Base-by-base conservation (phyloP, 2,888 invertebrate genomes). In the Noctua pronuba region DNA sequence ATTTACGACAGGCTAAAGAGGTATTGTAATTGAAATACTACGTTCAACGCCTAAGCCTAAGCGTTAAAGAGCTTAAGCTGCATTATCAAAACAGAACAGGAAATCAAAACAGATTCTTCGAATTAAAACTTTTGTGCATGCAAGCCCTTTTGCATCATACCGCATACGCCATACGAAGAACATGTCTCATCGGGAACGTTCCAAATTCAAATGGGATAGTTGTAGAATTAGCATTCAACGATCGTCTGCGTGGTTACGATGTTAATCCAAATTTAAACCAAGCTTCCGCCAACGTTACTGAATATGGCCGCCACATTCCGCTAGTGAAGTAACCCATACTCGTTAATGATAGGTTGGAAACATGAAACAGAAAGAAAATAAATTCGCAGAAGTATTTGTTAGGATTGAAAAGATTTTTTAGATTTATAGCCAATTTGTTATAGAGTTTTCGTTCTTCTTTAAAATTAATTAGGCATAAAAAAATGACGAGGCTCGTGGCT, bases 231-330 rank as follows among this genome's bases (percentile, higher is more conserved):
- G 90, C 92, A 94, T 94, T 93, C 93, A 86, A 86, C 84, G 81
- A 89, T 90, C 91, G 92, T 91, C 87, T 89, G 88, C 88, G 81
- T 89, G 88, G 90, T 90, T 90, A 88, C 90, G 90, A 92, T 91
- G 92, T 89, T 92, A 92, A 92, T 92, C 93, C 94, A 93, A 94
- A 94, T 92, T 93, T 93, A 93, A 90, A 92, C 89, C 85, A 72
- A 82, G 90, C 93, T 93, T 94, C 94, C 94, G 93, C 83, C 85
- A 88, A 79, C 85, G 90, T 91, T 92, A 87, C 90, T 88, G 88
- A 91, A 91, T 89, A 91, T 90, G 91, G 90, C 82, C 73, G 83
- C 88, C 80, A 85, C 86, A 89, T 90, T 83, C 89, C 88, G 89
- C 86, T 90, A 81, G 75, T 76, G 73, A 81, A 69, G 80, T 84